These are phyloP conservation scores for Dromococcyx pavoninus DNA, from an alignment of 2,797 vertebrate species.

Conservation along the genomic window DNA sequence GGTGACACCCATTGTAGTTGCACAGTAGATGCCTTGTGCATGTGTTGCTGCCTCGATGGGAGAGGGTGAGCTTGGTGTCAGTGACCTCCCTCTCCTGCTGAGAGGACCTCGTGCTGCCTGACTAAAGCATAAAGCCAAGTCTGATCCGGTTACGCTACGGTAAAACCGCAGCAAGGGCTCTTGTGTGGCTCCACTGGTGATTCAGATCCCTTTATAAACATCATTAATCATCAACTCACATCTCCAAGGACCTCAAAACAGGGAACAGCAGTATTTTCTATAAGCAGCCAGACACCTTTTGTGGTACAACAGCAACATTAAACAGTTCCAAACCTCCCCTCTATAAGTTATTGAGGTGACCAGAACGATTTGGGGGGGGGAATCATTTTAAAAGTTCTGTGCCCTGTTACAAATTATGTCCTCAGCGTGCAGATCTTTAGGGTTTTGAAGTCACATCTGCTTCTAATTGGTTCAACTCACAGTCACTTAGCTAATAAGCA, in stretches of 20 bases:
- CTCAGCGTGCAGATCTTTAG: neutral
- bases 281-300: neutral
- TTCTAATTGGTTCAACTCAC: neutral
- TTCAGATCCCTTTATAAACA: neutral
- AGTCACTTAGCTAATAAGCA: neutral
- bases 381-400: neutral
- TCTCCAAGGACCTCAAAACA: neutral
- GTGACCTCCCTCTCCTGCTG: neutral
- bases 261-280: neutral
- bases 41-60: neutral
- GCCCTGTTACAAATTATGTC: neutral
- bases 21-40: neutral
- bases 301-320: neutral
- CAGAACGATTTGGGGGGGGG: too few species aligned
- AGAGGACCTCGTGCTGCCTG: neutral
- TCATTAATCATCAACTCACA: neutral
- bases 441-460: conserved; percentile 9
- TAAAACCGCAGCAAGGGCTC: neutral
- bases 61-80: neutral
- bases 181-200: neutral
- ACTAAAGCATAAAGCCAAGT: neutral
- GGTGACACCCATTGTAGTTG: neutral
- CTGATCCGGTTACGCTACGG: neutral
- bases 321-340: neutral
- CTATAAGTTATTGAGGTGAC: neutral